These are phyloP conservation scores for Enteromius mattozi DNA, from an alignment of 2,797 vertebrate genomes.

Conservation along the genomic window DNA sequence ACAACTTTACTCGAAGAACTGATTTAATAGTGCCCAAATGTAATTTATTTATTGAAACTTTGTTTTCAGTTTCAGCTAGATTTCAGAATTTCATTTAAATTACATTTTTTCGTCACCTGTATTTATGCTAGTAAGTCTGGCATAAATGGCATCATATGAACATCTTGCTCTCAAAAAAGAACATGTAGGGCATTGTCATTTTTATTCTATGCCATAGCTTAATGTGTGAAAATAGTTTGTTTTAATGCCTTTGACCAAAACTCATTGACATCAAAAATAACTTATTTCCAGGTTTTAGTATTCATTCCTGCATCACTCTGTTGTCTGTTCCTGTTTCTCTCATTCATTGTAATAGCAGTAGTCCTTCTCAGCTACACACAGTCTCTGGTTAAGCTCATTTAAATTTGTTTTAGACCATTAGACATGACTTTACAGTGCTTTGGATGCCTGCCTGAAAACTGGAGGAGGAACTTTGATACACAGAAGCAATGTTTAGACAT, in stretches of 20 bases:
- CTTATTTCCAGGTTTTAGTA: background rate
- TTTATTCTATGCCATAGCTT: no score
- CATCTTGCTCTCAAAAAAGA: no score
- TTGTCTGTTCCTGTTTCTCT: background rate
- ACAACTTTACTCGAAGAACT: no score
- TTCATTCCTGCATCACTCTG: background rate
- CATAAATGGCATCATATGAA: no score
- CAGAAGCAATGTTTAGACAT: background rate
- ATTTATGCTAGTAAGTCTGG: no score
- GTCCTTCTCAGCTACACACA: background rate
- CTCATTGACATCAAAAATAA: background rate
- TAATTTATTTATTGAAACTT: background rate
- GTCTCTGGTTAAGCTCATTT: background rate
- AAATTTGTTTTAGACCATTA: background rate
- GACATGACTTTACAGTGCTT: background rate
- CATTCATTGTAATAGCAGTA: background rate
- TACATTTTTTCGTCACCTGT: no score
- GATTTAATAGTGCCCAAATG: background rate
- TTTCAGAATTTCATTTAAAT: no score
- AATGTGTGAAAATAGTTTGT: no score
- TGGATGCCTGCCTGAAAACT: background rate
- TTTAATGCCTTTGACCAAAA: background rate
- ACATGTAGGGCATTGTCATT: no score
- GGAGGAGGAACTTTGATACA: background rate
- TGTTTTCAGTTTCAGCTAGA: background rate